phyloP scores from a whole-genome alignment of 2,113 vertebrate species.

The Ceyx margarethae region DNA sequence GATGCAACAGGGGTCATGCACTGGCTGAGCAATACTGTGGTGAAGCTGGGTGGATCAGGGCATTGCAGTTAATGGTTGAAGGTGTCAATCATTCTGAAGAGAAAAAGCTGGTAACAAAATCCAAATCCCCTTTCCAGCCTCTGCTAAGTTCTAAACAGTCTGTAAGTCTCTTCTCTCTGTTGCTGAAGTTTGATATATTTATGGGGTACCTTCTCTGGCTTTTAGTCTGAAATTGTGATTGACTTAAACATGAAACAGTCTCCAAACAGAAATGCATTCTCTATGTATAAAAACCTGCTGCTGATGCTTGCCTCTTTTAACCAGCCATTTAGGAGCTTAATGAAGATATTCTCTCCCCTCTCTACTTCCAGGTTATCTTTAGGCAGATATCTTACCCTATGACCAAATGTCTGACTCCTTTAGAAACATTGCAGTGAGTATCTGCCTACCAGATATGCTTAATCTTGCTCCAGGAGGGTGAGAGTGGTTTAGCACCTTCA shows the following conservation, averaged over 20 bases:
- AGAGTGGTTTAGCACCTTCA: slow-evolving; percentile 13
- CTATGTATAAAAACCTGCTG: not conserved
- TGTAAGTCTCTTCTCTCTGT: not conserved
- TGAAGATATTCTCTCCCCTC: not conserved
- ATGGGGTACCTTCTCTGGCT: not conserved
- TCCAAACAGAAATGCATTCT: not conserved
- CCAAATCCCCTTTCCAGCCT: not conserved
- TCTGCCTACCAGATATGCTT: not conserved
- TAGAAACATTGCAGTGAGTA: not conserved
- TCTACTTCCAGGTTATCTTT: not conserved
- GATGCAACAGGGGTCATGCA: not conserved
- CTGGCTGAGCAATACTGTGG: not conserved
- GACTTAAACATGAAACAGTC: not conserved
- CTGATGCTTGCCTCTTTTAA: not conserved
- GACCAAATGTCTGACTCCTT: not conserved
- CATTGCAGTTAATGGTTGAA: not conserved
- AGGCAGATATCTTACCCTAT: not conserved
- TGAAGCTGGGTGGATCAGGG: not conserved
- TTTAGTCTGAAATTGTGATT: not conserved
- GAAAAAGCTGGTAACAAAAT: slow-evolving; percentile 29
- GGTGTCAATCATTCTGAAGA: slow-evolving; percentile 20
- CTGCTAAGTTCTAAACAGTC: not conserved
- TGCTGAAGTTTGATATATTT: not conserved
- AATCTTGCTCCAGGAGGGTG: not conserved
- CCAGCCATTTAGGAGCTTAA: not conserved